Percentiles rank a stretch among this genome's conserved stretches.
Evolutionary conservation across 2,888 invertebrate genomes (phyloP).

Genomic region (Monoplex corrugatus): DNA sequence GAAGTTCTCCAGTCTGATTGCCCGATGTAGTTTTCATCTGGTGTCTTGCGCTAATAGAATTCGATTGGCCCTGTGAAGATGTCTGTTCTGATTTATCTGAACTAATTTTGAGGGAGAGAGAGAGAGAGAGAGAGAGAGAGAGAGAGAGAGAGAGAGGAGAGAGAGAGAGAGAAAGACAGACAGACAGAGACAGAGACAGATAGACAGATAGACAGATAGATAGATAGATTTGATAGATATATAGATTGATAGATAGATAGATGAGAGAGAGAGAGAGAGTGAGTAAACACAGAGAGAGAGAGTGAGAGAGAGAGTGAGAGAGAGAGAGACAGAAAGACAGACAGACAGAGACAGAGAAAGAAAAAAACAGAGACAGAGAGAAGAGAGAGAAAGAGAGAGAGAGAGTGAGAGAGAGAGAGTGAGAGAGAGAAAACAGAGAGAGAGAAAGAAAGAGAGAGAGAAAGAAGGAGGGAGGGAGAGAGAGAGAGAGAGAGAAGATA

Average conservation of each 20-base stretch:
- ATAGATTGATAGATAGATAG: neutral
- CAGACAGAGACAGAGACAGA: slow-evolving; percentile 40
- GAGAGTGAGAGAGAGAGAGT: neutral
- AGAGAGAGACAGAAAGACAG: neutral
- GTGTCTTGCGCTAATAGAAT: too few species aligned
- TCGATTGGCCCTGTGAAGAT: too few species aligned
- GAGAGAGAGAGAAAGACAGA: slow-evolving; percentile 17
- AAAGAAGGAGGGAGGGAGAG: slow-evolving; percentile 35
- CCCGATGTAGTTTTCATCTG: too few species aligned
- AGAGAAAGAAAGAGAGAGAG: slow-evolving; percentile 43
- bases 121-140: neutral
- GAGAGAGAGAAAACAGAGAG: slow-evolving; percentile 22
- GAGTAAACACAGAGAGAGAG: slow-evolving; percentile 41
- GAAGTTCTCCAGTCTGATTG: too few species aligned
- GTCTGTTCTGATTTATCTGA: too few species aligned
- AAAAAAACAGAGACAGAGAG: neutral
- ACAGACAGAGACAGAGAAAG: neutral
- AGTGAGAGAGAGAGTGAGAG: neutral
- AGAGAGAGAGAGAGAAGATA: neutral
- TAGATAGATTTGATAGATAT: neutral
- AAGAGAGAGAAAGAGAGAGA: neutral
- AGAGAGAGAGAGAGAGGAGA: neutral
- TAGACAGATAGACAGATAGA: slow-evolving; percentile 39
- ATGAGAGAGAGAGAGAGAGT: slow-evolving; percentile 41
- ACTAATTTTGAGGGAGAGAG: neutral